These are phyloP conservation scores for Ypsolopha sequella DNA, from an alignment of 2,888 invertebrate species.

Conservation along the genomic window DNA sequence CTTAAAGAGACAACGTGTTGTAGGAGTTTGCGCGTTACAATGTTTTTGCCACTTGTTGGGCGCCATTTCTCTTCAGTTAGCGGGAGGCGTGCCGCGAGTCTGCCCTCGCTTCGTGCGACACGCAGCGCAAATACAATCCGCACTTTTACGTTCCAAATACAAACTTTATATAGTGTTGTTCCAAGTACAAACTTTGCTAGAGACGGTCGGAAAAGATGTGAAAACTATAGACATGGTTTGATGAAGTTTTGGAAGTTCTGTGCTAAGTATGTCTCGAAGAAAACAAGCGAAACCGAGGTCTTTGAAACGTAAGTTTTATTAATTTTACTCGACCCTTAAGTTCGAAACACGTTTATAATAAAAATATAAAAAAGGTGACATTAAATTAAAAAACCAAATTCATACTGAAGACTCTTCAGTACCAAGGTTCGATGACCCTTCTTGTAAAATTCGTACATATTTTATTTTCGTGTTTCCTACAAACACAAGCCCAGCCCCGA, in stretches of 20 bases:
- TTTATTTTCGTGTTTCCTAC: too few relatives aligned
- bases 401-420: too few relatives aligned
- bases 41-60: slow-evolving; percentile 69
- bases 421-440: too few relatives aligned
- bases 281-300: slow-evolving; percentile 80
- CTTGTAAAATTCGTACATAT: too few relatives aligned
- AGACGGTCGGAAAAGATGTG: not conserved
- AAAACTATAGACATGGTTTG: not conserved
- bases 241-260: slow-evolving; percentile 4
- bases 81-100: slow-evolving; percentile 53
- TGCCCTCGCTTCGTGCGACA: slow-evolving; percentile 23
- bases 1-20: not conserved
- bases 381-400: too few relatives aligned
- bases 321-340: too few relatives aligned
- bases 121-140: not conserved
- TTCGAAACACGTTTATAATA: too few relatives aligned
- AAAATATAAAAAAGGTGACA: too few relatives aligned
- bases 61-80: slow-evolving; percentile 55
- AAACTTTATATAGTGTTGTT: not conserved
- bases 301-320: slow-evolving; percentile 73
- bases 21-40: slow-evolving; percentile 60
- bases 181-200: not conserved
- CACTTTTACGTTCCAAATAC: not conserved
- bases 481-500: too few relatives aligned
- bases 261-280: slow-evolving; percentile 72